Evolutionary conservation across 2,888 invertebrate species (phyloP), one percentile per base, ranked within the genome.

Genomic region (Auanema freiburgensis): DNA sequence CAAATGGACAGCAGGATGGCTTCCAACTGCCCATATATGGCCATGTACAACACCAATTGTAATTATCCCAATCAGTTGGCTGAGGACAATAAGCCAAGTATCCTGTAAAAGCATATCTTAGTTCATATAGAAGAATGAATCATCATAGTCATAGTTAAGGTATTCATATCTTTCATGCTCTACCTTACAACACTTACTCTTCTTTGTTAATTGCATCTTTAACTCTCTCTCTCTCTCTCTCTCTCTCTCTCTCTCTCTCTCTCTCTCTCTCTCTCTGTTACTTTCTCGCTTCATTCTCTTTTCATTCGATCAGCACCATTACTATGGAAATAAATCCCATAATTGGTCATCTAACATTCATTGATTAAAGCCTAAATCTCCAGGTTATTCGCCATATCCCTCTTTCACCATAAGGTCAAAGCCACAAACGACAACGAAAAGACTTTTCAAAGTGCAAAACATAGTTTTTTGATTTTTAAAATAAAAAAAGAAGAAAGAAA

Each of bases 51-150:
- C 71, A 69, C 76, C 78, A 79, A n/a, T 77, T 83, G 73, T 83
- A 84, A 65, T 80, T 84, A 70, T 83, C 83, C 83, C 83, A 83
- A 56, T 83, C 83, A 44, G 83, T 83, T 33, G 83, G 83, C 63
- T 83, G 83, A 6, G 83, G 83, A 55, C 83, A 83, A 67, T 78
- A 83, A 12, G 83, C 80, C 58, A 83, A 66, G 57, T 83, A 84
- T 21, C 83, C 81, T 81, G 62, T 18, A 68, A 54, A 33, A 12
- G 23, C 8, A 55, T 16, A 14, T 8, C 3, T 33, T 33, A 33
- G 33, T 8, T 33, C n/a, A n/a, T n/a, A n/a, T n/a, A n/a, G n/a
- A n/a, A n/a, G n/a, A n/a, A n/a, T n/a, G n/a, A n/a, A 33, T 33
- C 8, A 33, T 33, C 33, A 5, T 33, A 5, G 52, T 5, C 8